Evolutionary conservation across 2,888 invertebrate species (phyloP).

Genomic region (Cryptophagus acutangulus): DNA sequence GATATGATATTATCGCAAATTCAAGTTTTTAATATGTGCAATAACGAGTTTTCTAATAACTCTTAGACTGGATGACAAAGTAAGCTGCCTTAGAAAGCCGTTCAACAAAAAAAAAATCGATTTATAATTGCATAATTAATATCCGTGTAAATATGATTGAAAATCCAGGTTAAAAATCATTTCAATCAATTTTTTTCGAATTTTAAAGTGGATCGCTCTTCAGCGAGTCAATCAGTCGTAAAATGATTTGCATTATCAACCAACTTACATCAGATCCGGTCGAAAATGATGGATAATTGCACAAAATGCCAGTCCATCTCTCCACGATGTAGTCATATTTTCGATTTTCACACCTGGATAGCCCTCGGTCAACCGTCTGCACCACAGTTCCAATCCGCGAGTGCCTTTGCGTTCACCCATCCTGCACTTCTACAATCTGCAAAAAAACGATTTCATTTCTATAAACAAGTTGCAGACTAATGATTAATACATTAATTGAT

Average conservation of each 20-base stretch:
- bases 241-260: too few relatives aligned
- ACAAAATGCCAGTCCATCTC: conserved; percentile 92
- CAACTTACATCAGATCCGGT: conserved; percentile 91
- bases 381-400: conserved; percentile 90
- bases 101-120: neutral
- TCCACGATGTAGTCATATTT: conserved; percentile 95
- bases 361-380: conserved; percentile 81
- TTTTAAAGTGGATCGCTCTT: too few relatives aligned
- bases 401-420: conserved; percentile 84
- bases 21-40: too few relatives aligned
- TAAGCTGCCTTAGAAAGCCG: too few relatives aligned
- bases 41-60: too few relatives aligned
- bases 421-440: conserved; percentile 18
- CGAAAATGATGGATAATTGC: conserved; percentile 94
- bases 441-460: conserved; percentile 1
- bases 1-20: conserved; percentile 10
- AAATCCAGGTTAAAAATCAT: too few relatives aligned
- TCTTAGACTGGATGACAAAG: too few relatives aligned
- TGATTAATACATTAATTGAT: neutral
- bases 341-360: conserved; percentile 85
- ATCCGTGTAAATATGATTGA: too few relatives aligned
- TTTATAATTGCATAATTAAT: conserved; percentile 1
- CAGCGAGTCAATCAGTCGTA: too few relatives aligned
- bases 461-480: neutral
- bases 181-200: too few relatives aligned